A percentile compares a stretch with the other conserved stretches of the same genome.
Conservation (phyloP, 1,140 invertebrate genomes). For the Aplysia californica region DNA sequence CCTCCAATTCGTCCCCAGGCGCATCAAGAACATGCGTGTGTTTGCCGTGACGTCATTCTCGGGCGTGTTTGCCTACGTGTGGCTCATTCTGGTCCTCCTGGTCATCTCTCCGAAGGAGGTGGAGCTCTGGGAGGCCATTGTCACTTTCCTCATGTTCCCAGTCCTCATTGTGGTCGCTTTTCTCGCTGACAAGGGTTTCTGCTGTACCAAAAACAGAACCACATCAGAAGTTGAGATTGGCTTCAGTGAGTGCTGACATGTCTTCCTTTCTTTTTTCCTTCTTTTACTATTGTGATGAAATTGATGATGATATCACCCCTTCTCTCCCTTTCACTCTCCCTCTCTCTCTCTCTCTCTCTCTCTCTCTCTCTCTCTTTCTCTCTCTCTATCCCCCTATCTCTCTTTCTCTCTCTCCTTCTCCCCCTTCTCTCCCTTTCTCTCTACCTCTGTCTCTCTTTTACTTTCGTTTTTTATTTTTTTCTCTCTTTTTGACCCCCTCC, state of each 20-base stretch:
- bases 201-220: conserved; percentile 41
- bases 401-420: not conserved
- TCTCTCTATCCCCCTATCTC: conserved; percentile 14
- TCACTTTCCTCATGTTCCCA: conserved; percentile 75
- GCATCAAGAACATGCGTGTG: conserved; percentile 85
- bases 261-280: not conserved
- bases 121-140: conserved; percentile 75
- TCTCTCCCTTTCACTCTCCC: not conserved
- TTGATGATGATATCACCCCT: too few relatives aligned
- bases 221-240: conserved; percentile 42
- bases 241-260: conserved; percentile 37
- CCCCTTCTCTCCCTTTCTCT: conserved; percentile 9
- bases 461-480: not conserved
- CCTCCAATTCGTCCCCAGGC: conserved; percentile 64
- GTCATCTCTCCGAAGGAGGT: conserved; percentile 69
- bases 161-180: conserved; percentile 69
- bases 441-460: not conserved
- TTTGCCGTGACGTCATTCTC: conserved; percentile 73
- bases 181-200: conserved; percentile 71
- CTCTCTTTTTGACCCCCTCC: not conserved
- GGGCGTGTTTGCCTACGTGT: conserved; percentile 76
- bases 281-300: too few relatives aligned
- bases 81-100: conserved; percentile 74
- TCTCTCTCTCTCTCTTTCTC: not conserved
- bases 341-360: not conserved